Percentiles rank a stretch among this genome's conserved stretches.
These are phyloP conservation scores for Chelonoidis abingdonii DNA, from an alignment of 2,113 vertebrate genomes.

Conservation along the genomic window DNA sequence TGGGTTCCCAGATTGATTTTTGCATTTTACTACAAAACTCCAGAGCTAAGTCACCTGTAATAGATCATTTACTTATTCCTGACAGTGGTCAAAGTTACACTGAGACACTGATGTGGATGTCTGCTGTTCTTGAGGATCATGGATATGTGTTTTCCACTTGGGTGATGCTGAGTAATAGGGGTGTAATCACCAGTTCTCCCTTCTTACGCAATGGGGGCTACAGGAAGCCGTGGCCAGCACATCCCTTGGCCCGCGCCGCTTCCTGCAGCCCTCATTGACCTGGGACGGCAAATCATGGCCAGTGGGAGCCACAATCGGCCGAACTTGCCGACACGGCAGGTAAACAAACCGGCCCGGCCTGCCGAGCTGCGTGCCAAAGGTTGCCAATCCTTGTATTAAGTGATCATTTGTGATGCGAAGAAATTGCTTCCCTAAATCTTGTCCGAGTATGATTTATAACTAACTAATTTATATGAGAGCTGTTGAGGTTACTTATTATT, in stretches of 20 bases:
- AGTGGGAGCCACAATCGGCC: no score
- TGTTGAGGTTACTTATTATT: conserved; percentile 63
- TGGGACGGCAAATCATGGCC: no score
- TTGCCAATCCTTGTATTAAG: neutral
- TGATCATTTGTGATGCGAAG: conserved; percentile 54
- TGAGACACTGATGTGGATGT: neutral
- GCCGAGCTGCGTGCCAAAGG: no score
- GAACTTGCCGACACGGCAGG: no score
- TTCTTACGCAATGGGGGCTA: neutral
- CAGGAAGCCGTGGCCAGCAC: no score
- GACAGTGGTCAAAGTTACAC: conserved; percentile 19
- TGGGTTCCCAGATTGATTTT: conserved; percentile 60
- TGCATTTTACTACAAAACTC: conserved; percentile 69
- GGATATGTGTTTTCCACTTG: neutral
- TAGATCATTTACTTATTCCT: conserved; percentile 18
- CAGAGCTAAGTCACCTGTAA: conserved; percentile 34
- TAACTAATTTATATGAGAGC: conserved; percentile 71
- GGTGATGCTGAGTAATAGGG: neutral
- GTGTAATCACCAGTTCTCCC: neutral
- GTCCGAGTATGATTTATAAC: conserved; percentile 58
- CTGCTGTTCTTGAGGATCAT: neutral
- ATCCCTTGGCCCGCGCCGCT: no score
- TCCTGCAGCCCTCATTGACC: no score
- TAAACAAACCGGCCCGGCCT: no score
- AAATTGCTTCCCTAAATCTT: conserved; percentile 62